Base-by-base conservation (phyloP, 2,797 vertebrate species). In the Tachyglossus aculeatus region DNA sequence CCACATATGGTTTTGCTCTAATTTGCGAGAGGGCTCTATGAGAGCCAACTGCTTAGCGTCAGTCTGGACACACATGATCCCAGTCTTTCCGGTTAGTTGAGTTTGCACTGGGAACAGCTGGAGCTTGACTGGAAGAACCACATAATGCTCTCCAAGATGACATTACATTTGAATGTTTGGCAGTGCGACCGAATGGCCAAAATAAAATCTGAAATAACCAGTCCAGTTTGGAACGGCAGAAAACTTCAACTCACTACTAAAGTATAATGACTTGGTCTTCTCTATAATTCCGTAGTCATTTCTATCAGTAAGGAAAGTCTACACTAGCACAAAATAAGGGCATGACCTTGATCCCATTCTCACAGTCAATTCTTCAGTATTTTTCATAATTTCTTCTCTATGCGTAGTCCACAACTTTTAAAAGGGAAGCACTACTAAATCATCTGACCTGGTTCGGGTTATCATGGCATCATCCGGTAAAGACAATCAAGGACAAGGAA, bases 121-220 rank as follows among this genome's bases (percentile, higher is more conserved):
- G 4, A 1, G 16, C 15, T 29, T 22, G 5, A 9, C 11, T 0
- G 0, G 36, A 44, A 54, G 31, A 4, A n/a, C 5, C 1, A 9
- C 10, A n/a, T 12, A 9, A 4, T 0, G 1, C 25, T 4, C 5
- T 2, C n/a, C 40, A 34, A 8, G 16, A 11, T 7, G 1, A 0
- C 11, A 6, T 25, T 2, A 9, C 19, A 22, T 14, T 10, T 34
- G 22, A 13, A 32, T 0, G 1, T 0, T 5, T 6, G 1, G 10
- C 45, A 18, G 34, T 27, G 19, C 22, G 5, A 9, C 25, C 8
- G 15, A 4, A 9, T 6, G 1, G 2, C 31, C 48, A 3, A 2
- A 7, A 33, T 37, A 25, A 41, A 27, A 6, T 10, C 1, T 3
- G 0, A 5, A 22, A 24, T 18, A 11, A 13, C 3, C 0, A 10